Conservation (phyloP, 2,797 vertebrate genomes). For the Syngnathus acus region DNA sequence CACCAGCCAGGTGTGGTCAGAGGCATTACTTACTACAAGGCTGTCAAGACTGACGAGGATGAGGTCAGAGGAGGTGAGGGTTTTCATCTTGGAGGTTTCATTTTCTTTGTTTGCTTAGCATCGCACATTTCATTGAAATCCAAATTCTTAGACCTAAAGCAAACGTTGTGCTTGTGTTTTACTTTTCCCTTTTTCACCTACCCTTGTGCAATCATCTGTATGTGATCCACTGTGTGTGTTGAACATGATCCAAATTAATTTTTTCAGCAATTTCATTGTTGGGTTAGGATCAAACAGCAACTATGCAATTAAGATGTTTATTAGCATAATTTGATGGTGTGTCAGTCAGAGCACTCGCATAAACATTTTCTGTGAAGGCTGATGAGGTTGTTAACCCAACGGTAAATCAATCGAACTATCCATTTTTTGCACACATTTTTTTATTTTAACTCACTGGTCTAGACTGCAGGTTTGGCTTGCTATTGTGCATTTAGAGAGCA, state of each 20-base stretch:
- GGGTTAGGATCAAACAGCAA: conserved; percentile 21
- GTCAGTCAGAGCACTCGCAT: not conserved
- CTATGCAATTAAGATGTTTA: not conserved
- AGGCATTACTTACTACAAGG: conserved; percentile 95
- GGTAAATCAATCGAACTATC: not conserved
- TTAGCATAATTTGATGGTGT: conserved; percentile 6
- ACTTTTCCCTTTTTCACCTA: conserved; percentile 22
- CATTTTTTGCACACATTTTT: not conserved
- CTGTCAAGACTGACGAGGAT: conserved; percentile 57
- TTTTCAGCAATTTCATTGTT: conserved; percentile 27
- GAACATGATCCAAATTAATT: conserved; percentile 36
- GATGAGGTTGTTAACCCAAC: not conserved
- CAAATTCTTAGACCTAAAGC: conserved; percentile 14
- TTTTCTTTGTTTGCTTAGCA: not conserved
- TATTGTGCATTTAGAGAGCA: conserved; percentile 19
- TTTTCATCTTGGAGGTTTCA: not conserved
- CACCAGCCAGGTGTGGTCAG: conserved; percentile 83
- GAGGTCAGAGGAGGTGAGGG: conserved; percentile 71
- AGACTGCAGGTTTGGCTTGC: conserved; percentile 13
- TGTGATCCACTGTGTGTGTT: conserved; percentile 29
- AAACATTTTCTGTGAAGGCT: not conserved
- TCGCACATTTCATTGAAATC: conserved; percentile 11
- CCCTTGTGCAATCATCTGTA: conserved; percentile 39
- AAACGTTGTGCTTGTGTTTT: conserved; percentile 25
- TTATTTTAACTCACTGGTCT: conserved; percentile 14